These are phyloP conservation scores for Palaemon carinicauda DNA, from an alignment of 1,140 invertebrate genomes.

Conservation along the genomic window DNA sequence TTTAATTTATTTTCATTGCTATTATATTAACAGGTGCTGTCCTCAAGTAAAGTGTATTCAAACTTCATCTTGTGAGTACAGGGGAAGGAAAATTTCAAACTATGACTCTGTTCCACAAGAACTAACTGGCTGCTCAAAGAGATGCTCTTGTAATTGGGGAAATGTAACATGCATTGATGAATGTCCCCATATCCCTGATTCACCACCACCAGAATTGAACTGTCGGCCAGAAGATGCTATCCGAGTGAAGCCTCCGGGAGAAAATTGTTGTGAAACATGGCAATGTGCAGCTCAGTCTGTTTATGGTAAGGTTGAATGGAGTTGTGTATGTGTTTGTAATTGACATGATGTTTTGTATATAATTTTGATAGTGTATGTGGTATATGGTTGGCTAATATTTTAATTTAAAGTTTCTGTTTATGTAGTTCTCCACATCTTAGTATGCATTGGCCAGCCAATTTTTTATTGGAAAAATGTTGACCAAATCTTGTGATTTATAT, in stretches of 20 bases:
- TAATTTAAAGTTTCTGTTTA: background rate
- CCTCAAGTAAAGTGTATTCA: slow-evolving; percentile 56
- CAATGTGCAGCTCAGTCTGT: slow-evolving; percentile 59
- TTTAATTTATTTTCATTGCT: background rate
- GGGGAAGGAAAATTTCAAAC: slow-evolving; percentile 65
- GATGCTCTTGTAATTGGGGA: slow-evolving; percentile 86
- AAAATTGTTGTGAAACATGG: slow-evolving; percentile 75
- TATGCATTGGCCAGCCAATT: no score
- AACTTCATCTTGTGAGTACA: slow-evolving; percentile 44
- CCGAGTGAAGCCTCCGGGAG: slow-evolving; percentile 73
- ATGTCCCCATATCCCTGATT: slow-evolving; percentile 77
- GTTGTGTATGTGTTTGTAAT: background rate
- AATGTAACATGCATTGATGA: slow-evolving; percentile 82
- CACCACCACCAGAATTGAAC: slow-evolving; percentile 76
- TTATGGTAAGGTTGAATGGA: background rate
- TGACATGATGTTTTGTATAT: background rate
- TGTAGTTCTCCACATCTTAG: no score
- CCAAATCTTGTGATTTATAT: no score
- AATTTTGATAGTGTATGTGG: background rate
- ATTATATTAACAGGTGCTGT: slow-evolving; percentile 66
- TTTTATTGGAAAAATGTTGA: no score
- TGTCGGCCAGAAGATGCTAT: slow-evolving; percentile 75
- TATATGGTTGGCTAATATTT: background rate
- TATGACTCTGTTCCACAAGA: slow-evolving; percentile 76
- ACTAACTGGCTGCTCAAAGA: slow-evolving; percentile 80